Percentiles rank a stretch among this genome's conserved stretches.
phyloP scores from a whole-genome alignment of 2,113 vertebrate genomes.

The Thermophis baileyi region DNA sequence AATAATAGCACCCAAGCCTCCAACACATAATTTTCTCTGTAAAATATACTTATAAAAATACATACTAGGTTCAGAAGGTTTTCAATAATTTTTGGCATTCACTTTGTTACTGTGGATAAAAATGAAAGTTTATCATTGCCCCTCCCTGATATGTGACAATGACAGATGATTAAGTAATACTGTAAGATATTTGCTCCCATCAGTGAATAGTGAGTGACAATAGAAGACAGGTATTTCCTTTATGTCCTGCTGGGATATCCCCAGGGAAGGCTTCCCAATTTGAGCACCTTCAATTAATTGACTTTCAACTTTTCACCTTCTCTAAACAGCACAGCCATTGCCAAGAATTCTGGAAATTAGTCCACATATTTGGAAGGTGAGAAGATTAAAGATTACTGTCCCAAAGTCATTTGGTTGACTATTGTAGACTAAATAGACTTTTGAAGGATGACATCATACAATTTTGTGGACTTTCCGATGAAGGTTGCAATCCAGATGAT shows the following conservation, averaged over 20 bases:
- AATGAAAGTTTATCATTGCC: background rate
- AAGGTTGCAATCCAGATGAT: background rate
- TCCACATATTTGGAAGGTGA: background rate
- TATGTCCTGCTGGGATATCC: background rate
- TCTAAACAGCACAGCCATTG: background rate
- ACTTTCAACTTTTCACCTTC: background rate
- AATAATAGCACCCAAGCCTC: background rate
- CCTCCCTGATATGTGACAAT: background rate
- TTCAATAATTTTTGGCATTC: background rate
- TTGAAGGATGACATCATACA: background rate
- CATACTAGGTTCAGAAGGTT: background rate
- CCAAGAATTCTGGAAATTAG: background rate
- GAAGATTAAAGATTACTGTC: background rate
- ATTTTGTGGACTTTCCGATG: background rate
- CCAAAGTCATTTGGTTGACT: background rate
- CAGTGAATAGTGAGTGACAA: background rate
- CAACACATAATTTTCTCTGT: background rate
- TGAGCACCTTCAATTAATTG: background rate
- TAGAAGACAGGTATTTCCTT: background rate
- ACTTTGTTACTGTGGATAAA: background rate
- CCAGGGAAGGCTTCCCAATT: background rate
- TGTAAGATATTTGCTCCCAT: background rate
- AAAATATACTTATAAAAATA: background rate
- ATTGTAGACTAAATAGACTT: background rate
- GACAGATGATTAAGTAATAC: background rate